A percentile compares a stretch with the other conserved stretches of the same genome.
Conservation (phyloP, 2,113 vertebrate species). For the Trachemys scripta region DNA sequence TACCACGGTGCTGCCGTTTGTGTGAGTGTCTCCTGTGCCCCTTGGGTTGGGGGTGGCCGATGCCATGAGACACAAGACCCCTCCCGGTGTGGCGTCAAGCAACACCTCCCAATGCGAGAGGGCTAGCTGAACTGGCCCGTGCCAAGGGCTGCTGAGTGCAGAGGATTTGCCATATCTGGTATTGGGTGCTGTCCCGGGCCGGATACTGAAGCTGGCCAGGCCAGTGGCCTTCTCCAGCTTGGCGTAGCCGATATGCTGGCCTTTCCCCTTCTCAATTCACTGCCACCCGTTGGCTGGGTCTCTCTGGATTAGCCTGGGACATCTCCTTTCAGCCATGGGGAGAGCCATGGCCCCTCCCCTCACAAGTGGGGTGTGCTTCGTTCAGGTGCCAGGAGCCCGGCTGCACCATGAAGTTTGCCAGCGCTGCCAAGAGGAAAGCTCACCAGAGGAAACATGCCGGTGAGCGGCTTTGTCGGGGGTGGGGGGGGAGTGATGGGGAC, state of each 20-base stretch:
- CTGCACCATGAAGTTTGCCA: constrained; percentile 74
- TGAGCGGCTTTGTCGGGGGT: constrained; percentile 18
- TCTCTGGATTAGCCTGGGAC: background rate
- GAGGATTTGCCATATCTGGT: background rate
- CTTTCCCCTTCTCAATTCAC: background rate
- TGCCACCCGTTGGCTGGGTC: background rate
- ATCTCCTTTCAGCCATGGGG: background rate
- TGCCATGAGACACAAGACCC: no score
- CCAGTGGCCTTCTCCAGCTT: background rate
- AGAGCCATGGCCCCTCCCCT: background rate
- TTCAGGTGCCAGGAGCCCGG: constrained; percentile 76
- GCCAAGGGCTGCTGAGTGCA: no score
- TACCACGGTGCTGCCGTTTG: constrained; percentile 46
- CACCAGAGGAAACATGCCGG: constrained; percentile 83
- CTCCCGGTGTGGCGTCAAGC: no score
- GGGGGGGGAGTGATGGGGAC: background rate
- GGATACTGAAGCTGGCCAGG: no score
- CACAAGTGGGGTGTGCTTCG: background rate
- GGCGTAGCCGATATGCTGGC: background rate
- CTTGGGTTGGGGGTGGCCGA: background rate
- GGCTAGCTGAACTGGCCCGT: no score
- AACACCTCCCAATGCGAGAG: rapidly evolving
- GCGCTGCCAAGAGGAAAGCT: constrained; percentile 70
- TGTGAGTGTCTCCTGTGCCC: constrained; percentile 53
- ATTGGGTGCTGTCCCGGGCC: no score